Base-by-base conservation (phyloP, 2,797 vertebrate species). In the Cephalopachus bancanus region DNA sequence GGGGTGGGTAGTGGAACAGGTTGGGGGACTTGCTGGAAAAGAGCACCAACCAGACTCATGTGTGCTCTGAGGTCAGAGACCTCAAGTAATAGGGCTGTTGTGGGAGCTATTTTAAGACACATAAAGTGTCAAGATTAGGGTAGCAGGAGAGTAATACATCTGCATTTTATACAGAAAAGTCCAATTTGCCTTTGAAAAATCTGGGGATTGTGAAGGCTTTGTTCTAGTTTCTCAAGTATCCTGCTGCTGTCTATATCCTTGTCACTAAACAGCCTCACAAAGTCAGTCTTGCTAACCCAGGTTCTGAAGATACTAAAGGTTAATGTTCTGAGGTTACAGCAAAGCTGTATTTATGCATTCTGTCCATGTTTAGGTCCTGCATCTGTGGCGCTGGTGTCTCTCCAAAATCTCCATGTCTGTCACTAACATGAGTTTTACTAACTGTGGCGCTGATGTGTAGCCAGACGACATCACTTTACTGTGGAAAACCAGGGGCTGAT, bases 401-500 rank as follows among this genome's bases (percentile, higher is more conserved):
- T 33, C 53, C 4, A 44, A 5, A 5, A 44, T 44, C 44, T 44
- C 44, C 44, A 44, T 53, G 3, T 17, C 1, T 33, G 22, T 30
- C 16, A 51, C 33, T 10, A 14, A 60, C 37, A 33, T 4, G 7
- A 51, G 55, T 49, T 10, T 44, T 96, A 98, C 99, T 98, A 97
- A 99, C 99, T 89, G 98, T n/a, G 99, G 99, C 80, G 98, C 96
- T 14, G 96, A 92, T 30, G 97, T 97, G 84, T 99, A 99, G 83
- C 99, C 99, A 59, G 99, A 99, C 24, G 99, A 99, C 93, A 98
- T 99, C 85, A 99, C 98, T 96, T 98, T 98, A 8, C 97, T 98
- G 95, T 99, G 99, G 98, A 99, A 99, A 97, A 99, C 99, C 95
- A 99, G 55, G 1, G 99, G 98, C 55, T 98, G 98, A 92, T 99